Conservation (phyloP, 2,797 vertebrate genomes). For the Lithobates sylvaticus region DNA sequence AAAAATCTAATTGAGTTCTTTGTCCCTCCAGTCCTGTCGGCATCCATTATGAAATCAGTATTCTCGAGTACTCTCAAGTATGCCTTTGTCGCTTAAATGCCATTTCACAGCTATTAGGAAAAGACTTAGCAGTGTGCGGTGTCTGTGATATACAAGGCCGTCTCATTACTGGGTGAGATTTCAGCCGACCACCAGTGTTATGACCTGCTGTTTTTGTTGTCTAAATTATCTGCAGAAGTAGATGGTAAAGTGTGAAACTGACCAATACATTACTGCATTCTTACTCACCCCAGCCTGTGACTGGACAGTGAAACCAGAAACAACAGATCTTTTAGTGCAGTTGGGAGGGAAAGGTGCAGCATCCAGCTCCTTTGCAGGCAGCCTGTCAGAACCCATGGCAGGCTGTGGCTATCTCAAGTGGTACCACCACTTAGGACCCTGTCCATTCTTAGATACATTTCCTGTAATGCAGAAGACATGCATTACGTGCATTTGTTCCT, state of each 20-base stretch:
- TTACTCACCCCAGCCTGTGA: no score
- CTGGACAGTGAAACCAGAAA: no score
- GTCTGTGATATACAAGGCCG: slow-evolving; percentile 19
- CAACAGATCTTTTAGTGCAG: no score
- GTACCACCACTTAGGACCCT: no score
- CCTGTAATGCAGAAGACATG: no score
- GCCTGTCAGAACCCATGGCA: no score
- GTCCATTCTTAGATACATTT: no score
- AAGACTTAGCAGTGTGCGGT: background rate
- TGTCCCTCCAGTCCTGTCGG: background rate
- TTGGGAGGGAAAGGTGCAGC: no score
- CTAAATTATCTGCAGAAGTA: slow-evolving; percentile 48
- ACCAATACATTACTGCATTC: background rate
- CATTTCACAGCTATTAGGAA: slow-evolving; percentile 52
- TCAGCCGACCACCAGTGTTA: background rate
- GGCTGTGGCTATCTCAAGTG: no score
- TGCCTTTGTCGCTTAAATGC: slow-evolving; percentile 31
- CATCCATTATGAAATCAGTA: slow-evolving; percentile 5
- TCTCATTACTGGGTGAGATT: slow-evolving; percentile 36
- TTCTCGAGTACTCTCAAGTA: background rate
- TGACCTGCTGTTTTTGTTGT: slow-evolving; percentile 17
- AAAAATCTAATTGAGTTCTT: no score
- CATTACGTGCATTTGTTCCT: no score
- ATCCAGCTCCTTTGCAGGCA: no score
- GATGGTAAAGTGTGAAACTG: slow-evolving; percentile 6